Percentiles rank a stretch among this genome's conserved stretches.
Evolutionary conservation across 2,888 invertebrate species (phyloP).

Genomic region (Epirrhoe alternata): DNA sequence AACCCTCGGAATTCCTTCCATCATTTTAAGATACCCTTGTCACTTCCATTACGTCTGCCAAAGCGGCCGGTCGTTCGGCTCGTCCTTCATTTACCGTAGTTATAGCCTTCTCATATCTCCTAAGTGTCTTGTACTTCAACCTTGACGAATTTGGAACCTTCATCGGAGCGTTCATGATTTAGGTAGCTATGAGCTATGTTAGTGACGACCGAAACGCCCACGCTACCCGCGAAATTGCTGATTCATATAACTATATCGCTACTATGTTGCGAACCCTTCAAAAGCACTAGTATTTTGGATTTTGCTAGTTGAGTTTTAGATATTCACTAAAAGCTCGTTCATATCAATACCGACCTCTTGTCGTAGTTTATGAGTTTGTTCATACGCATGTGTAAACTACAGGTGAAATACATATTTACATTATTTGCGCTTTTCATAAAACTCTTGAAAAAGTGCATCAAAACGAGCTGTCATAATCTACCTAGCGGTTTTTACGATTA

Average conservation of each 20-base stretch:
- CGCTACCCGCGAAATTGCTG: conserved; percentile 8
- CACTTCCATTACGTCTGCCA: conserved; percentile 78
- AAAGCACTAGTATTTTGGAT: neutral
- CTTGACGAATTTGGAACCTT: conserved; percentile 58
- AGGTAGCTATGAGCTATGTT: conserved; percentile 13
- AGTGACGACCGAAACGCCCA: conserved; percentile 12
- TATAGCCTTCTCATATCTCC: conserved; percentile 79
- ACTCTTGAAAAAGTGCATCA: too few species aligned
- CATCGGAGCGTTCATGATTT: conserved; percentile 45
- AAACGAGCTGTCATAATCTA: too few species aligned
- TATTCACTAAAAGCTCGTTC: neutral
- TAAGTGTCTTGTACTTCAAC: conserved; percentile 68
- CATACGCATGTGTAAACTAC: too few species aligned
- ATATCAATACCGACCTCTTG: too few species aligned
- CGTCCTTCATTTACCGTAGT: conserved; percentile 78
- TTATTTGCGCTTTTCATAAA: too few species aligned
- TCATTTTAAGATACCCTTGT: conserved; percentile 81
- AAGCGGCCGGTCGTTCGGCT: conserved; percentile 66
- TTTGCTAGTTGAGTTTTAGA: neutral
- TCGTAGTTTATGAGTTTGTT: too few species aligned
- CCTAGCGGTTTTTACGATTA: too few species aligned
- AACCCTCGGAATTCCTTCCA: conserved; percentile 76
- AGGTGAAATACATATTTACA: too few species aligned
- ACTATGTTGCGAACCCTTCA: conserved; percentile 1
- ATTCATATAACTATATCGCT: conserved; percentile 3